Base-by-base conservation (phyloP, 2,113 vertebrate genomes). In the Otis tarda region DNA sequence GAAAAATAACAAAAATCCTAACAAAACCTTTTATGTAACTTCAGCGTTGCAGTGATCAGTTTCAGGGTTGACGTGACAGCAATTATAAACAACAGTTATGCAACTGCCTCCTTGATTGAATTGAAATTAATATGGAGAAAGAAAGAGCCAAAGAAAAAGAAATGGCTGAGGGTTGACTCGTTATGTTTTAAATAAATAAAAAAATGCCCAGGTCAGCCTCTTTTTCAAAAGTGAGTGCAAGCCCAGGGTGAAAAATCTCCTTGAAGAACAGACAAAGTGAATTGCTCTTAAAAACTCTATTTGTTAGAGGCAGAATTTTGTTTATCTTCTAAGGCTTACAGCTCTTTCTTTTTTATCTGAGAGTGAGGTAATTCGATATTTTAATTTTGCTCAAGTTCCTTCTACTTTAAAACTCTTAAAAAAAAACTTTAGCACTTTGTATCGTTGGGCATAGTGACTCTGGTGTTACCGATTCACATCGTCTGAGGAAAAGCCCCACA, bases 51-150 rank as follows among this genome's bases (percentile, higher is more conserved):
- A 68, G 89, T 1, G 91, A 93, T 96, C 49, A 1, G 22, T 93
- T 91, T 89, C 89, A 50, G 93, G 80, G 85, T 5, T 89, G 94
- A 94, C 56, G 89, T 96, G 97, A 96, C 84, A 89, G 84, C 95
- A 92, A 92, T 97, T 96, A 77, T 70, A 97, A 97, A 96, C 96
- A 97, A 52, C 47, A 28, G 92, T 97, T 97, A 96, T 45, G 83
- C 94, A 97, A 96, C 93, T 11, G 74, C 80, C 92, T 94, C 31
- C 2, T 89, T 90, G 96, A 95, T 90, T 78, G 95, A 92, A 84
- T 55, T 83, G 95, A 95, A 96, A 96, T 95, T 90, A 94, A 95
- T 96, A 97, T 52, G 31, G 82, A 64, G 67, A 45, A 60, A 39
- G 78, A 76, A 89, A 69, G 76, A 88, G 95, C 78, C 93, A 96